A percentile compares a stretch with the other conserved stretches of the same genome.
Conservation (phyloP, 2,888 invertebrate genomes). For the Drosophila diplacantha region DNA sequence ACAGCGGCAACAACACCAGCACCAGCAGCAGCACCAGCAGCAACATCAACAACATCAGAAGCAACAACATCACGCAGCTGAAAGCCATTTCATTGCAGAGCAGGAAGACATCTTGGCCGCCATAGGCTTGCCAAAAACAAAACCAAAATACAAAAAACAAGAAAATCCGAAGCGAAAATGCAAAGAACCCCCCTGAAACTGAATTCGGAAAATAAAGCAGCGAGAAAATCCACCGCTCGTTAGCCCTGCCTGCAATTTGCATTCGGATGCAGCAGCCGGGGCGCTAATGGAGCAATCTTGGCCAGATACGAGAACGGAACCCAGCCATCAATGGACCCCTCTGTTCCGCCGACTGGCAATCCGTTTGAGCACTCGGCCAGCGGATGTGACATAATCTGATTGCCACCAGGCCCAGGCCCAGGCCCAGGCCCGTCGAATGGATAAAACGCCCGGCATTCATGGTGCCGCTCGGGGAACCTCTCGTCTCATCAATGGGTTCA, state of each 20-base stretch:
- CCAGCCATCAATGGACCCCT: conserved; percentile 31
- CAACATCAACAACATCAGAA: conserved; percentile 31
- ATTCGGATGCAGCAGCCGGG: conserved; percentile 48
- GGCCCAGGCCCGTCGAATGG: conserved; percentile 38
- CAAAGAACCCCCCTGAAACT: conserved; percentile 10
- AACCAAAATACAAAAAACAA: conserved; percentile 5
- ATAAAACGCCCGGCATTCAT: conserved; percentile 64
- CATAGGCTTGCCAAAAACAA: conserved; percentile 56
- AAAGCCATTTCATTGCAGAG: conserved; percentile 60
- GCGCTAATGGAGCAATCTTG: conserved; percentile 62
- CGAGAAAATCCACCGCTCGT: conserved; percentile 56
- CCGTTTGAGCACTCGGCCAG: conserved; percentile 35
- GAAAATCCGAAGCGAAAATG: conserved; percentile 1
- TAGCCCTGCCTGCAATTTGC: conserved; percentile 63
- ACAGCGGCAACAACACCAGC: conserved; percentile 47
- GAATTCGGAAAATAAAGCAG: conserved; percentile 26
- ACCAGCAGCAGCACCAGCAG: conserved; percentile 16
- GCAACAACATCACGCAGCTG: conserved; percentile 50
- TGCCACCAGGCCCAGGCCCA: conserved; percentile 19
- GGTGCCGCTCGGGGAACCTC: conserved; percentile 27
- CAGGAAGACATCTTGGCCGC: conserved; percentile 57
- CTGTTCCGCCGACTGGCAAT: conserved; percentile 32
- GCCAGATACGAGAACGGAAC: conserved; percentile 28
- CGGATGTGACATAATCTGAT: conserved; percentile 70
- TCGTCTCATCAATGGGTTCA: conserved; percentile 21